Evolutionary conservation across 2,888 invertebrate genomes (phyloP).

Genomic region (Apodemia duryi): DNA sequence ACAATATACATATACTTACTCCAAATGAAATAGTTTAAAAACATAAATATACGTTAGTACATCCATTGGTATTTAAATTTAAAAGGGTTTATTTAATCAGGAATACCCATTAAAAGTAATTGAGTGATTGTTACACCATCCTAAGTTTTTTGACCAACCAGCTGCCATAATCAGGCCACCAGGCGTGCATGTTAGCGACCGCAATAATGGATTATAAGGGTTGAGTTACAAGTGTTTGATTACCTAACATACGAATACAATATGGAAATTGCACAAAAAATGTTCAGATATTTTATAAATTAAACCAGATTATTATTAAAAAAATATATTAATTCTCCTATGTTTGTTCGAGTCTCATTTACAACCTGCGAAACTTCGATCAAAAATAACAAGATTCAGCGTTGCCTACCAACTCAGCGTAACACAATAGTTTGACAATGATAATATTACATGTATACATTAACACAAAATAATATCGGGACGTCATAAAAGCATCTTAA

Average conservation of each 20-base stretch:
- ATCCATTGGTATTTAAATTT: slow-evolving; percentile 19
- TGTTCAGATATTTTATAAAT: neutral
- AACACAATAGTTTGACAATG: too few relatives aligned
- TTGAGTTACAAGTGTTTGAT: neutral
- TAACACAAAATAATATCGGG: too few relatives aligned
- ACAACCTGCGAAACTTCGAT: too few relatives aligned
- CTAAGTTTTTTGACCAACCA: neutral
- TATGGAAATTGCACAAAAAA: neutral
- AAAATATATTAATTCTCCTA: too few relatives aligned
- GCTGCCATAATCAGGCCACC: neutral
- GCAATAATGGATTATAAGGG: slow-evolving; percentile 1
- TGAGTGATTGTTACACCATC: slow-evolving; percentile 2
- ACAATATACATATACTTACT: too few relatives aligned
- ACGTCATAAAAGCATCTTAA: too few relatives aligned
- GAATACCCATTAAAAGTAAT: neutral
- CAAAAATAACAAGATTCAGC: too few relatives aligned
- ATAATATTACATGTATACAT: too few relatives aligned
- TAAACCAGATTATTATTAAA: too few relatives aligned
- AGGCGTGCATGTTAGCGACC: neutral
- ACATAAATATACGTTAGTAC: neutral
- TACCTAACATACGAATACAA: neutral
- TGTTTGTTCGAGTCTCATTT: too few relatives aligned
- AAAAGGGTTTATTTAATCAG: slow-evolving; percentile 16
- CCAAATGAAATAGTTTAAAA: neutral
- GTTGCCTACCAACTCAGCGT: too few relatives aligned